Percentiles rank a stretch among this genome's conserved stretches.
phyloP scores from a whole-genome alignment of 1,140 invertebrate genomes.

The Psilanteris sp. region DNA sequence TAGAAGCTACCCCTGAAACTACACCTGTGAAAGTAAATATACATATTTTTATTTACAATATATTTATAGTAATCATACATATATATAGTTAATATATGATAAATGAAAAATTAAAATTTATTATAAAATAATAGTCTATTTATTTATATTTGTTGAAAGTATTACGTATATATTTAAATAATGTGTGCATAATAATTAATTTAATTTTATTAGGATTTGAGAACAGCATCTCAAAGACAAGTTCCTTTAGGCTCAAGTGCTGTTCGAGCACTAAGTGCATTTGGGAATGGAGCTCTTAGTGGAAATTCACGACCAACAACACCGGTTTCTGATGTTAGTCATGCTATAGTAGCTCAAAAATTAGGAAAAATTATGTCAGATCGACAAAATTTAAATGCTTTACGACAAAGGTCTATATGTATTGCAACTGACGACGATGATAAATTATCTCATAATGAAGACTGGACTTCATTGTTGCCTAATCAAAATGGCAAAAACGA shows the following conservation, averaged over 20 bases:
- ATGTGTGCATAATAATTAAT: too few species aligned
- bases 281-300: constrained; percentile 73
- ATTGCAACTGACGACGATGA: constrained; percentile 61
- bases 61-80: too few species aligned
- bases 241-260: constrained; percentile 82
- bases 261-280: constrained; percentile 82
- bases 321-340: constrained; percentile 65
- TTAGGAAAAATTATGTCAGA: constrained; percentile 74
- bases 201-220: constrained; percentile 72
- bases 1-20: constrained; percentile 93
- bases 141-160: too few species aligned
- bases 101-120: too few species aligned
- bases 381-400: constrained; percentile 64
- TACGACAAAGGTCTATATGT: constrained; percentile 47
- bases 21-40: constrained; percentile 86
- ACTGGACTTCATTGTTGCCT: constrained; percentile 38
- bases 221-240: constrained; percentile 73
- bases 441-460: constrained; percentile 64
- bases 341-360: constrained; percentile 66
- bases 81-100: too few species aligned
- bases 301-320: constrained; percentile 75
- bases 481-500: constrained; percentile 75
- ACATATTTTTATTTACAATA: not conserved
- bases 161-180: too few species aligned
- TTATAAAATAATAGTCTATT: not conserved